These are phyloP conservation scores for Clarias macrocephalus DNA, from an alignment of 2,113 vertebrate species.

Conservation along the genomic window DNA sequence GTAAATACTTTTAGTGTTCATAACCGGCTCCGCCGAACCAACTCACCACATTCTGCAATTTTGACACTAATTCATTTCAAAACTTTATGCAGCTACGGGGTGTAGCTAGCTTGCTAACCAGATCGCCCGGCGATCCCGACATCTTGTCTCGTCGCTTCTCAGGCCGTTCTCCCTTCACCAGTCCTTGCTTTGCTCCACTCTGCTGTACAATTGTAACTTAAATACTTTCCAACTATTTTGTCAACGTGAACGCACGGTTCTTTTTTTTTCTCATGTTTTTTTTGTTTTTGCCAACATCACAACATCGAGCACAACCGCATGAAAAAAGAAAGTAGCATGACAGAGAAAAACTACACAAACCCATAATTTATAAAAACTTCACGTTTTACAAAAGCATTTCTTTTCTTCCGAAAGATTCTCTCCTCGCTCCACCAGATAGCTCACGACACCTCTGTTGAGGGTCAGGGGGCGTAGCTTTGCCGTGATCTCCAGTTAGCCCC, in stretches of 20 bases:
- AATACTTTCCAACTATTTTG: not conserved
- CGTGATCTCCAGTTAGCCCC: slow-evolving; percentile 12
- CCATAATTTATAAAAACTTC: not conserved
- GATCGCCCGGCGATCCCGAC: too few species aligned
- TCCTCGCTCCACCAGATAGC: not conserved
- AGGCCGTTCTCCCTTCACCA: too few species aligned
- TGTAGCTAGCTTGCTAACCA: too few species aligned
- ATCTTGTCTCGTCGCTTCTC: too few species aligned
- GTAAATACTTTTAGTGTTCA: not conserved
- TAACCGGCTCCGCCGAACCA: not conserved
- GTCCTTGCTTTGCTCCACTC: not conserved
- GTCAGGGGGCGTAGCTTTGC: not conserved
- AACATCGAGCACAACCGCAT: not conserved
- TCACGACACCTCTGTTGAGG: not conserved
- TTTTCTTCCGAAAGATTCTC: not conserved
- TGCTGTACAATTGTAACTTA: not conserved
- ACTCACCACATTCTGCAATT: not conserved
- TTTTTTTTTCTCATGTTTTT: not conserved
- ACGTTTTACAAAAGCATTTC: slow-evolving; percentile 2
- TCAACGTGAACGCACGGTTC: not conserved
- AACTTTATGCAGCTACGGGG: not conserved
- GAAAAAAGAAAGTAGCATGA: not conserved
- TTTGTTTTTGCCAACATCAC: not conserved
- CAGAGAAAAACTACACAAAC: not conserved
- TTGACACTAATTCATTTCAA: not conserved